These are phyloP conservation scores for Orchesellides sinensis DNA, from an alignment of 2,888 invertebrate species.

Conservation along the genomic window DNA sequence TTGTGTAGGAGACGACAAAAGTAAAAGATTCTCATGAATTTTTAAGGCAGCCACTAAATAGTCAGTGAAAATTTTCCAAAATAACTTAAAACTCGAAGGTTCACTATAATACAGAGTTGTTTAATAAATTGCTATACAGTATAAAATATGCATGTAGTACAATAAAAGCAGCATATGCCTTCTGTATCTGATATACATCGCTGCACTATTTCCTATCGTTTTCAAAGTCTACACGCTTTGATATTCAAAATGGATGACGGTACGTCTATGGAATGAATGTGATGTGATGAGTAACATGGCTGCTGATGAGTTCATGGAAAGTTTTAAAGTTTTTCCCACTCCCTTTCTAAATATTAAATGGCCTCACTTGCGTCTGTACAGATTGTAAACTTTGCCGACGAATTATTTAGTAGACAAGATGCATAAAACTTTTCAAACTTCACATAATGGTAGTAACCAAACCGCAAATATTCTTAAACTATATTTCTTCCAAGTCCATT, in stretches of 20 bases:
- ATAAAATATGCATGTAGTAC: background rate
- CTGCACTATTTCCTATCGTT: no score
- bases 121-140: background rate
- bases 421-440: background rate
- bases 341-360: constrained; percentile 27
- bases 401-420: constrained; percentile 39
- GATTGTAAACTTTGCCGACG: constrained; percentile 17
- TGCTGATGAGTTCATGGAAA: constrained; percentile 5
- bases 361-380: background rate
- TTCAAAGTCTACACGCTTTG: no score
- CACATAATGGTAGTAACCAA: background rate
- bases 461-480: constrained; percentile 5
- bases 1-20: no score
- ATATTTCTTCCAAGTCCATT: background rate
- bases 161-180: no score
- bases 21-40: constrained; percentile 60
- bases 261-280: background rate
- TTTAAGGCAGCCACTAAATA: constrained; percentile 58
- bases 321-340: constrained; percentile 40
- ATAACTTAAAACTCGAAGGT: background rate
- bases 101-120: background rate
- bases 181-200: no score
- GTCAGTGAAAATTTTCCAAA: constrained; percentile 16
- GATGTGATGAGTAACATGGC: constrained; percentile 34
- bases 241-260: background rate